phyloP scores from a whole-genome alignment of 2,113 vertebrate genomes.

The Scartelaos histophorus region DNA sequence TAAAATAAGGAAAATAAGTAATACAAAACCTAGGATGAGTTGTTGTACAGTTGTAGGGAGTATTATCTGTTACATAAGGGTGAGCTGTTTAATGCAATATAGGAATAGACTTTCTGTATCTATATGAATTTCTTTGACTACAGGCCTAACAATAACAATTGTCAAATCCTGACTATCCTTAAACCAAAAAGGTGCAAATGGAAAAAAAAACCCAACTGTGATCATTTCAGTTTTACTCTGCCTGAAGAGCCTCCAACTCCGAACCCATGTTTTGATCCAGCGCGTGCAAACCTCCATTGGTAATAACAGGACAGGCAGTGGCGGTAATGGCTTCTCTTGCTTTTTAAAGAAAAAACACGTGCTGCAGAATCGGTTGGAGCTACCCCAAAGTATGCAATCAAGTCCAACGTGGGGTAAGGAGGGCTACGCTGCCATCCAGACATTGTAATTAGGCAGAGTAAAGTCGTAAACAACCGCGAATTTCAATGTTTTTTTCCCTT shows the following conservation, averaged over 20 bases:
- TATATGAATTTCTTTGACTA: no score
- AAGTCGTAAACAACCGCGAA: conserved; percentile 58
- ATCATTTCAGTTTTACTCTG: background rate
- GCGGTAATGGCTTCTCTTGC: conserved; percentile 43
- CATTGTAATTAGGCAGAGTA: conserved; percentile 63
- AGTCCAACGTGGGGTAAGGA: conserved; percentile 56
- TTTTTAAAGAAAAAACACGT: conserved; percentile 24
- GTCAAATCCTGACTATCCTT: background rate
- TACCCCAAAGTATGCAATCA: conserved; percentile 65
- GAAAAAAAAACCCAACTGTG: background rate
- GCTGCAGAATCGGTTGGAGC: conserved; percentile 47
- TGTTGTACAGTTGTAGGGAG: no score
- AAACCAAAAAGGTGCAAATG: background rate
- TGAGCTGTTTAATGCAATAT: no score
- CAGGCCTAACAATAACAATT: background rate
- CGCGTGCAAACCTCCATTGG: conserved; percentile 33
- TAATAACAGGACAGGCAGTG: conserved; percentile 35
- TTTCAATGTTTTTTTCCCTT: conserved; percentile 30
- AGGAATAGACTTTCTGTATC: no score
- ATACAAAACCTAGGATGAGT: no score
- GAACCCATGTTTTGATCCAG: conserved; percentile 25
- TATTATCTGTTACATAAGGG: no score
- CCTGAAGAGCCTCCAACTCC: conserved; percentile 35
- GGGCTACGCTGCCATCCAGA: conserved; percentile 55
- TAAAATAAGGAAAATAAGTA: no score